Evolutionary conservation across 2,888 invertebrate genomes (phyloP).

Genomic region (Diogma glabrata): DNA sequence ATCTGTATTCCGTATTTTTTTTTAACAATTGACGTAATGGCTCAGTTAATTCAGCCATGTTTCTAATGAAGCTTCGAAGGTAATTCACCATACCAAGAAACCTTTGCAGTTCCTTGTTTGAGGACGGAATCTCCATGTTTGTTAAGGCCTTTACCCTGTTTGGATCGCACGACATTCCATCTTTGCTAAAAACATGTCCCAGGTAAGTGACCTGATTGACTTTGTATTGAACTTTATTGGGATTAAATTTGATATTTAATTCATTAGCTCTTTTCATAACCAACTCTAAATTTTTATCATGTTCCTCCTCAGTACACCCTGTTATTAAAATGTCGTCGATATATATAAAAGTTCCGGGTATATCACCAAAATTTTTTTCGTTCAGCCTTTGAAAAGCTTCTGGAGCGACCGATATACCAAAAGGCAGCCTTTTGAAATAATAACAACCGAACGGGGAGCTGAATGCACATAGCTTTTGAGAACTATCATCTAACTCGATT

Average conservation of each 20-base stretch:
- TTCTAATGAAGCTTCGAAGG: too few species aligned
- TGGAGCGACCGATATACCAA: neutral
- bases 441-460: neutral
- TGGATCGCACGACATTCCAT: neutral
- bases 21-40: too few species aligned
- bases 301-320: constrained; percentile 12
- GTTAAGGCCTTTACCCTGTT: constrained; percentile 9
- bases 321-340: constrained; percentile 15
- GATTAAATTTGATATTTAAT: constrained; percentile 14
- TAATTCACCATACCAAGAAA: too few species aligned
- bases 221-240: constrained; percentile 15
- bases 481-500: too few species aligned
- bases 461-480: neutral
- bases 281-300: constrained; percentile 13
- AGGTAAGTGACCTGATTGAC: constrained; percentile 14
- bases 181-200: constrained; percentile 13
- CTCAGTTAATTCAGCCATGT: too few species aligned
- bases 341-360: constrained; percentile 13
- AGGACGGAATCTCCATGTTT: too few species aligned
- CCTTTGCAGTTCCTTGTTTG: too few species aligned
- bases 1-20: too few species aligned
- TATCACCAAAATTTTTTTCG: neutral
- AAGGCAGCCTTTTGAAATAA: neutral
- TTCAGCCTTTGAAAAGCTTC: neutral
- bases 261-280: constrained; percentile 11